A percentile compares a stretch with the other conserved stretches of the same genome.
Evolutionary conservation across 2,113 vertebrate species (phyloP).

Genomic region (Chloropsis hardwickii): DNA sequence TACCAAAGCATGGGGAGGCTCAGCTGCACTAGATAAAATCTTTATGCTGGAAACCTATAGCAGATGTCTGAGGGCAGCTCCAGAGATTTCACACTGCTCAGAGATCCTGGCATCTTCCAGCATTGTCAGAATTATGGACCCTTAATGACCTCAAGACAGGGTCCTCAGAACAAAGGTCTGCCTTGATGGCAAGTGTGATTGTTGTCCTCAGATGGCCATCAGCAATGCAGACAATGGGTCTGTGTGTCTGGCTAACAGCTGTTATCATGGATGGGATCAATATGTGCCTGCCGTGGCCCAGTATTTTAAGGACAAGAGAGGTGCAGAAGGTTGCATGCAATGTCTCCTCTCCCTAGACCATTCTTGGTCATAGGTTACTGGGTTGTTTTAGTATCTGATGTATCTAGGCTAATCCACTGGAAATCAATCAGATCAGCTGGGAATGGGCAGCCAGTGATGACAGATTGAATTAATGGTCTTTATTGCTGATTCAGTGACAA

Average conservation of each 20-base stretch:
- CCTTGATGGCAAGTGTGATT: not conserved
- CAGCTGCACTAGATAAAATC: not conserved
- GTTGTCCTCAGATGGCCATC: not conserved
- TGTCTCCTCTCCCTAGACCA: not conserved
- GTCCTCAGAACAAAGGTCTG: not conserved
- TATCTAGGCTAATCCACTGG: not conserved
- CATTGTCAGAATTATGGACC: not conserved
- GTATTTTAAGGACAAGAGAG: not conserved
- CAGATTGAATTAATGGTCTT: constrained; percentile 44
- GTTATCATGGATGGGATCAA: not conserved
- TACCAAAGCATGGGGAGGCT: not conserved
- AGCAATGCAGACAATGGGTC: not conserved
- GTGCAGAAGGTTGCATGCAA: not conserved
- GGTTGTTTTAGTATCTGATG: not conserved
- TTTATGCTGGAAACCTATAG: not conserved
- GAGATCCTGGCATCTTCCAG: not conserved
- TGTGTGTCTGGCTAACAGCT: not conserved
- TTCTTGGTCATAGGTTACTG: not conserved
- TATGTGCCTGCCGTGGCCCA: not conserved
- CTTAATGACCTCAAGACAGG: not conserved
- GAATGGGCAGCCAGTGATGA: not conserved
- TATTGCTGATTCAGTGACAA: not conserved
- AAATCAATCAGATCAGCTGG: constrained; percentile 37
- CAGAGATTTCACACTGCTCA: not conserved
- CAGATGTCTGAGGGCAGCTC: not conserved